Evolutionary conservation across 2,888 invertebrate species (phyloP), one percentile per base, ranked within the genome.

Genomic region (Nomada fucata): DNA sequence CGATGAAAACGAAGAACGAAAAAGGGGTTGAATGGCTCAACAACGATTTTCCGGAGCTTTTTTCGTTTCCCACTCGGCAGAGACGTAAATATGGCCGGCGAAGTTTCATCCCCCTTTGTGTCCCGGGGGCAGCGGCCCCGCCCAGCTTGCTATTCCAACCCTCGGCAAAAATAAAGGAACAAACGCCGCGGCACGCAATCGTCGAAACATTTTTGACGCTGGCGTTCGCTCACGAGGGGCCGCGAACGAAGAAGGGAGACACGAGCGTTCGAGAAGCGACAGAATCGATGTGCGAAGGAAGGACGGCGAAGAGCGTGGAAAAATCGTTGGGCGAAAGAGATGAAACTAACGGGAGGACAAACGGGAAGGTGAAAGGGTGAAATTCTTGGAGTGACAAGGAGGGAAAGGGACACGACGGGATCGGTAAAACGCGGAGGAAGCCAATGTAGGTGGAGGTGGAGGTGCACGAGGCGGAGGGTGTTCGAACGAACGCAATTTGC

Each of bases 401-500:
- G 79, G 61, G 65, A 76, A 68, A 82, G 74, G 57, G 61, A 64
- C 52, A 50, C 72, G 71, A 68, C n/a, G 76, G 74, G 83, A 82
- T 86, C 84, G 84, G 84, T 86, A 76, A 78, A 82, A 83, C 80
- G 85, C 63, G 83, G 88, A 89, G 88, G 86, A 88, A 86, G 81
- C 76, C 76, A 65, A 70, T 82, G 78, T 82, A 85, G 86, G 84
- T 79, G 75, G 83, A 84, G 85, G 84, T 71, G 86, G 88, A 77
- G 86, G 85, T 68, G 79, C 81, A 85, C 80, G 81, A 72, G 74
- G 89, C 77, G 86, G 85, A 86, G 89, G 84, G 90, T 89, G 89
- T 89, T 91, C 89, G 92, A 92, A 92, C 91, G 92, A 93, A 93
- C 92, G 93, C 89, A 93, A 93, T 93, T 93, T 93, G 92, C 93